Percentiles rank a stretch among this genome's conserved stretches.
Conservation (phyloP, 2,113 vertebrate genomes). For the Callorhinus ursinus region DNA sequence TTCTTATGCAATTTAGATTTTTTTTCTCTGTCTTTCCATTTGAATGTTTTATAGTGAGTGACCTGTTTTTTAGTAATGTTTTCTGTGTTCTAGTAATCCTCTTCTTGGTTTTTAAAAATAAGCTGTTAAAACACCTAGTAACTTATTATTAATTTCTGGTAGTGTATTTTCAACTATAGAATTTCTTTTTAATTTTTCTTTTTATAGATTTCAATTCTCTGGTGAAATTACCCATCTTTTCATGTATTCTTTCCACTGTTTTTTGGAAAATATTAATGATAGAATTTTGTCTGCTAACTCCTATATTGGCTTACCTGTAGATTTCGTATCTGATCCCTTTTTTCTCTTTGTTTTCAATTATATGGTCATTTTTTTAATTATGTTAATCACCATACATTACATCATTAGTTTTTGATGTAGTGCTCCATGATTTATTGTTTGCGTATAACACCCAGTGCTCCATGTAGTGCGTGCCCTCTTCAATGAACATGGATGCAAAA, state of each 20-base stretch:
- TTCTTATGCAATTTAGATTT: background rate
- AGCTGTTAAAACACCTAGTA: background rate
- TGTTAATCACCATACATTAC: too few species aligned
- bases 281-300: background rate
- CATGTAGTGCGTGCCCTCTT: too few species aligned
- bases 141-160: background rate
- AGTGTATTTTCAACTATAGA: background rate
- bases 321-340: background rate
- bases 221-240: background rate
- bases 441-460: too few species aligned
- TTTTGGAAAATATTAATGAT: background rate
- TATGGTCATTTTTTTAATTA: background rate
- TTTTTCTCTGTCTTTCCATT: background rate
- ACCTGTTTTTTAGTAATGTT: background rate
- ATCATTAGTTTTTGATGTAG: too few species aligned
- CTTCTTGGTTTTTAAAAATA: background rate
- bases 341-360: background rate
- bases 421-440: too few species aligned
- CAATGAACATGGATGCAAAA: too few species aligned
- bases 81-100: background rate
- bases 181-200: background rate
- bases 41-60: background rate
- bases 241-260: background rate
- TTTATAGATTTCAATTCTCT: background rate
- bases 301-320: background rate